Base-by-base conservation (phyloP, 2,888 invertebrate species). In the Matsumyia berberina region DNA sequence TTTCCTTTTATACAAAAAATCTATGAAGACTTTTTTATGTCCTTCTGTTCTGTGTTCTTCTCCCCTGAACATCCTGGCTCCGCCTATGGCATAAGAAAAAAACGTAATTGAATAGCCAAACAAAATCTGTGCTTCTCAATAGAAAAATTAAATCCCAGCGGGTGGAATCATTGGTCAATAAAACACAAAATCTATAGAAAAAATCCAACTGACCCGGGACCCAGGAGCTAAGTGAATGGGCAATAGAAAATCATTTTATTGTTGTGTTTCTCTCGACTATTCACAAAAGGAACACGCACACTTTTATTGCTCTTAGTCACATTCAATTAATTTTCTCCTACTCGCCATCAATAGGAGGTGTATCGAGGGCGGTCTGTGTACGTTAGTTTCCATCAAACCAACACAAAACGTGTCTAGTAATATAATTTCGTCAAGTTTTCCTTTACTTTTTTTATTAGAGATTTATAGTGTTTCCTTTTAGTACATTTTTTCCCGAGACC, bases 331-430 rank as follows among this genome's bases (percentile, higher is more conserved):
- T 78, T 80, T 58, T 46, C 57, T 39, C 53, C 49, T 55, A 55
- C 62, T 46, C 42, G 19, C n/a, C 51, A n/a, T 9, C 46, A 9
- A 15, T 35, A 62, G 53, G 67, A 67, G 74, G 74, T 80, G 73
- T 74, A 73, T 51, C 60, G 51, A 67, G 58, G 80, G 67, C 67
- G 74, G 64, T 60, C 46, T 57, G 39, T 37, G 1, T 29, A 11
- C 12, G 6, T 37, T 37, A 53, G 58, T 53, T 55, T 55, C 55
- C 55, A 64, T 70, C 62, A 33, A 58, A 37, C 62, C 57, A 17
- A 72, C 49, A n/a, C 15, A 53, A 79, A 85, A 85, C 85, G 85
- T 85, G 85, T 85, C 80, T 44, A 39, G 70, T 58, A 85, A 85
- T 85, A 85, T 33, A 80, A 80, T 85, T 70, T 49, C 42, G 24